Percentiles rank a stretch among this genome's conserved stretches.
Evolutionary conservation across 92 coral and sea anemone species (phyloP).

Genomic region (Porites divaricata): DNA sequence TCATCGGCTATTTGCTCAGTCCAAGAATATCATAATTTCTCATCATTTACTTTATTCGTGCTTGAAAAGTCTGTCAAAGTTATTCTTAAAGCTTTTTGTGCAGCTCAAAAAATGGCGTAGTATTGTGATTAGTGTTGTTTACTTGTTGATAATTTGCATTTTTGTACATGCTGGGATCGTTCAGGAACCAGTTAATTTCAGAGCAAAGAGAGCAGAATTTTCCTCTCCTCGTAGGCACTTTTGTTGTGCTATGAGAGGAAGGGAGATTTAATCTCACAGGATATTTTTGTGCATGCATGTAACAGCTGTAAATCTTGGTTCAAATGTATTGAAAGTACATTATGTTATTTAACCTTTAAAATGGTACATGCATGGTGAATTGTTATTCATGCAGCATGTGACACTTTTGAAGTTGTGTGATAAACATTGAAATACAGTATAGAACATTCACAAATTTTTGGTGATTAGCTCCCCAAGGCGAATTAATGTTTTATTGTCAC

Average conservation of each 20-base stretch:
- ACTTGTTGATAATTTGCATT: slow-evolving; percentile 3
- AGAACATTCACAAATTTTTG: no score
- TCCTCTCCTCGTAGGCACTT: not conserved
- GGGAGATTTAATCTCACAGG: slow-evolving; percentile 1
- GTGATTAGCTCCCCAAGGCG: no score
- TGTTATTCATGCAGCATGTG: no score
- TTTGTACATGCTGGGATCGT: not conserved
- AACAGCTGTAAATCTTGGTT: not conserved
- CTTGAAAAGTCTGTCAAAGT: not conserved
- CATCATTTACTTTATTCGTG: not conserved
- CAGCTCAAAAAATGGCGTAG: not conserved
- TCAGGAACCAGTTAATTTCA: slow-evolving; percentile 14
- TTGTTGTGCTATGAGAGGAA: not conserved
- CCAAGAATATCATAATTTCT: slow-evolving; percentile 13
- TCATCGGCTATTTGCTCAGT: not conserved
- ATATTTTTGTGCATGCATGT: not conserved
- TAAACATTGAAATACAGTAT: no score
- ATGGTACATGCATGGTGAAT: no score
- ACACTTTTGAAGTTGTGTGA: no score
- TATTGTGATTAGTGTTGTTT: not conserved
- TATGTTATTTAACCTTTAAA: no score
- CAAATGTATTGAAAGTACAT: not conserved
- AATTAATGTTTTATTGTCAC: no score
- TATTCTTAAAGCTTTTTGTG: not conserved
- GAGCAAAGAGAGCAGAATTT: not conserved